Percentiles rank a stretch among this genome's conserved stretches.
These are phyloP conservation scores for Steatornis caripensis DNA, from an alignment of 2,113 vertebrate genomes.

Conservation along the genomic window DNA sequence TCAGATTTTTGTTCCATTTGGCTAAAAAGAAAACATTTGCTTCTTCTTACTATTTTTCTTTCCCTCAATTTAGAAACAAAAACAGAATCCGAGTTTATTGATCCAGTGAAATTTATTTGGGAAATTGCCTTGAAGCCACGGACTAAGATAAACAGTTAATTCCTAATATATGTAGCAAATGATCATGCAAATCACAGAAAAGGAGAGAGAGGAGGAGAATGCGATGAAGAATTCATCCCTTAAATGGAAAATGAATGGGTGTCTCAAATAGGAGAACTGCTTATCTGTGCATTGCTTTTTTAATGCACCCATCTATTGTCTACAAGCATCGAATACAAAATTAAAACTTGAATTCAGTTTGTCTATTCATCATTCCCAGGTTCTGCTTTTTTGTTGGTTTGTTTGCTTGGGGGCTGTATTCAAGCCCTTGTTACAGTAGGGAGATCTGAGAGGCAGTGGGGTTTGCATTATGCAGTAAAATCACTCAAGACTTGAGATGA, in stretches of 20 bases:
- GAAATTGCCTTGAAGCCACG: constrained; percentile 4
- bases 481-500: background rate
- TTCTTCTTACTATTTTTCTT: constrained; percentile 16
- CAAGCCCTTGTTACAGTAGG: background rate
- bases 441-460: background rate
- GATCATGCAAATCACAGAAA: constrained; percentile 14
- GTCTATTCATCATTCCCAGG: background rate
- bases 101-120: constrained; percentile 38
- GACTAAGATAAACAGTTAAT: constrained; percentile 30
- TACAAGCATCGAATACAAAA: background rate
- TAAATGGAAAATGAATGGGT: constrained; percentile 2
- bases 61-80: background rate
- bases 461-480: background rate
- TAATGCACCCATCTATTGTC: background rate
- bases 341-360: background rate
- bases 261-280: background rate
- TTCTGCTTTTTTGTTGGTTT: background rate
- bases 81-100: constrained; percentile 14
- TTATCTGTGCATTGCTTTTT: background rate
- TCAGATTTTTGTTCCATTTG: background rate
- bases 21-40: background rate
- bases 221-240: background rate
- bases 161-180: constrained; percentile 21
- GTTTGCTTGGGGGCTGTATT: background rate
- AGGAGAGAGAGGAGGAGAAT: background rate